phyloP scores from a whole-genome alignment of 2,797 vertebrate species.

The Danio aesculapii region DNA sequence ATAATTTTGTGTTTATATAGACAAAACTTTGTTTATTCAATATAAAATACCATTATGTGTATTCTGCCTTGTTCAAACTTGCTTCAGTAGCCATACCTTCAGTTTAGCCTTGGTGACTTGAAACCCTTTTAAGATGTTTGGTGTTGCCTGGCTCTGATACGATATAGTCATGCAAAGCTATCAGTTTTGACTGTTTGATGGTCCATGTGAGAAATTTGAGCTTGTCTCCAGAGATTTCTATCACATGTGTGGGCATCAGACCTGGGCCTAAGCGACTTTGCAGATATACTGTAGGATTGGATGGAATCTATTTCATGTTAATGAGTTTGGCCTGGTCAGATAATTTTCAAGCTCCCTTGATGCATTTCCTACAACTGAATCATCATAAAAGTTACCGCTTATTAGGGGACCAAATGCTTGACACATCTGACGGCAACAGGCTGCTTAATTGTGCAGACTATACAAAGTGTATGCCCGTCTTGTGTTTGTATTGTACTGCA shows the following conservation, averaged over 20 bases:
- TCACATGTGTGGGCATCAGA: constrained; percentile 66
- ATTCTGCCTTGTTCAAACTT: background rate
- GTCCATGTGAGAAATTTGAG: constrained; percentile 74
- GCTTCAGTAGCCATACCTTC: background rate
- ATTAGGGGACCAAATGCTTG: constrained; percentile 56
- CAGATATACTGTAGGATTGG: constrained; percentile 66
- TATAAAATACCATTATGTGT: background rate
- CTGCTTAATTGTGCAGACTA: background rate
- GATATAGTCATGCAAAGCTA: constrained; percentile 55
- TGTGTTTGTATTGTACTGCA: background rate
- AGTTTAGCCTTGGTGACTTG: background rate
- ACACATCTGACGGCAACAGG: constrained; percentile 22
- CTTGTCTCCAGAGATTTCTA: constrained; percentile 63
- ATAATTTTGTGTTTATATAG: background rate
- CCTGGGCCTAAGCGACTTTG: constrained; percentile 73
- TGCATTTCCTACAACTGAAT: constrained; percentile 65
- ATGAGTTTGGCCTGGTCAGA: constrained; percentile 65
- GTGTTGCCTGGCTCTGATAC: constrained; percentile 56
- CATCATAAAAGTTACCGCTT: constrained; percentile 60
- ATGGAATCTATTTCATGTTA: constrained; percentile 63
- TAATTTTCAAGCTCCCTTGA: constrained; percentile 61
- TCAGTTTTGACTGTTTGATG: constrained; percentile 65
- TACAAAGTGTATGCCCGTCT: background rate
- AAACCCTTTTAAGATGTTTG: constrained; percentile 31
- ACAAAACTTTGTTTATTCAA: background rate